Percentiles rank a stretch among this genome's conserved stretches.
Evolutionary conservation across 1,140 invertebrate genomes (phyloP).

Genomic region (Bacillus rossius): DNA sequence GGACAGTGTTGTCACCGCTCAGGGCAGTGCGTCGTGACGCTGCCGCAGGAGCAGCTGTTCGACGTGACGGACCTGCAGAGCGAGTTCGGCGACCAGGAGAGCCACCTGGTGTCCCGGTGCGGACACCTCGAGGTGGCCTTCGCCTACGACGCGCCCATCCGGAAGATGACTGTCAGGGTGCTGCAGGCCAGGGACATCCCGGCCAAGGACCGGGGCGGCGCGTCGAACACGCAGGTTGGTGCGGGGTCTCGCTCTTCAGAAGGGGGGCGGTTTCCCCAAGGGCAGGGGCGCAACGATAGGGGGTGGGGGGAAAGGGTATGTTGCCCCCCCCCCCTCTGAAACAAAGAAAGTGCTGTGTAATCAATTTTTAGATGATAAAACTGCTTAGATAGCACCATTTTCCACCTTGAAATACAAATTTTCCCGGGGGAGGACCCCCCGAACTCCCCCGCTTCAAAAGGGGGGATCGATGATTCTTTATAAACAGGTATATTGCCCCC

Average conservation of each 20-base stretch:
- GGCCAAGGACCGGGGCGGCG: slow-evolving; percentile 61
- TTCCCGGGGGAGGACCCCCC: too few species aligned
- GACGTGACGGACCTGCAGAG: slow-evolving; percentile 34
- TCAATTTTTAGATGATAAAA: too few species aligned
- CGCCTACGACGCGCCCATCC: slow-evolving; percentile 80
- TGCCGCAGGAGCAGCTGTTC: slow-evolving; percentile 41
- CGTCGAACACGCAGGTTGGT: slow-evolving; percentile 69
- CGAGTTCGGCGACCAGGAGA: slow-evolving; percentile 27
- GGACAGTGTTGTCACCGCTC: neutral
- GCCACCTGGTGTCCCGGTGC: slow-evolving; percentile 49
- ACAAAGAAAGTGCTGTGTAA: too few species aligned
- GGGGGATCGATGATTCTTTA: too few species aligned
- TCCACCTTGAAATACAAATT: too few species aligned
- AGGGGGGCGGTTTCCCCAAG: too few species aligned
- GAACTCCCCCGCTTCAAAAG: too few species aligned
- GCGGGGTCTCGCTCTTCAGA: neutral
- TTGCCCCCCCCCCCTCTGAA: too few species aligned
- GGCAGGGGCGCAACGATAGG: too few species aligned
- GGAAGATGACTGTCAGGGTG: slow-evolving; percentile 85
- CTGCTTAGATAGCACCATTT: too few species aligned
- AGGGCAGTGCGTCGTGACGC: slow-evolving; percentile 19
- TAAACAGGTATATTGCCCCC: too few species aligned
- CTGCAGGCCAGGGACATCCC: slow-evolving; percentile 81
- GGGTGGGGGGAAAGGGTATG: too few species aligned
- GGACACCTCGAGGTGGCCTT: slow-evolving; percentile 81